Conservation (phyloP, 1,140 invertebrate species). For the Paraescarpia echinospica region DNA sequence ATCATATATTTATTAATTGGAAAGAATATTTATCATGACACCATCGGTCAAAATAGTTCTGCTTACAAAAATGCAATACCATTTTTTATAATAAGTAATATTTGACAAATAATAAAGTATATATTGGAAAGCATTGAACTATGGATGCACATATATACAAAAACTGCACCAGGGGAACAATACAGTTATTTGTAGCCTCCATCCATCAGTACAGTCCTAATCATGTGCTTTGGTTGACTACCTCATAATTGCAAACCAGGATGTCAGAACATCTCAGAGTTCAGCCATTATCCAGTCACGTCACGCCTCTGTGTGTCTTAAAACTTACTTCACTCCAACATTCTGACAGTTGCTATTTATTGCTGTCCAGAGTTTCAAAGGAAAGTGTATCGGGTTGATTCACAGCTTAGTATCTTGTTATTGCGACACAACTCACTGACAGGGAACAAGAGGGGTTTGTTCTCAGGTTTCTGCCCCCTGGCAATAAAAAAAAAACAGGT, state of each 20-base stretch:
- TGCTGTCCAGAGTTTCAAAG: not conserved
- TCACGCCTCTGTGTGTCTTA: not conserved
- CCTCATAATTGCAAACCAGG: not conserved
- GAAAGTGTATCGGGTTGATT: not conserved
- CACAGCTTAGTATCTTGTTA: not conserved
- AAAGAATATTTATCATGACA: not conserved
- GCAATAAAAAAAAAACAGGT: not conserved
- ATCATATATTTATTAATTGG: too few relatives aligned
- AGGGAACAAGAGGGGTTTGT: not conserved
- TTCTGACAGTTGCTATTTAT: not conserved
- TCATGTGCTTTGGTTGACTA: not conserved
- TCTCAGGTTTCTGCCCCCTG: not conserved
- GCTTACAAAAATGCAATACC: not conserved
- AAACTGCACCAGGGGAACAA: not conserved
- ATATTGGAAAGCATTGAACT: not conserved
- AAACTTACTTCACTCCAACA: not conserved
- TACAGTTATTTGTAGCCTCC: not conserved
- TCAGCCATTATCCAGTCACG: not conserved
- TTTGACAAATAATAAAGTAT: too few relatives aligned
- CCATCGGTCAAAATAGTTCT: not conserved
- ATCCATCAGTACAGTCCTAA: not conserved
- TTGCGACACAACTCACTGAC: not conserved
- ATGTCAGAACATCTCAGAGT: not conserved
- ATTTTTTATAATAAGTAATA: too few relatives aligned
- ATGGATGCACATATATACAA: not conserved